Evolutionary conservation across 2,797 vertebrate genomes (phyloP), one percentile per base, ranked within the genome.

Genomic region (Mormyrops attenuatus): DNA sequence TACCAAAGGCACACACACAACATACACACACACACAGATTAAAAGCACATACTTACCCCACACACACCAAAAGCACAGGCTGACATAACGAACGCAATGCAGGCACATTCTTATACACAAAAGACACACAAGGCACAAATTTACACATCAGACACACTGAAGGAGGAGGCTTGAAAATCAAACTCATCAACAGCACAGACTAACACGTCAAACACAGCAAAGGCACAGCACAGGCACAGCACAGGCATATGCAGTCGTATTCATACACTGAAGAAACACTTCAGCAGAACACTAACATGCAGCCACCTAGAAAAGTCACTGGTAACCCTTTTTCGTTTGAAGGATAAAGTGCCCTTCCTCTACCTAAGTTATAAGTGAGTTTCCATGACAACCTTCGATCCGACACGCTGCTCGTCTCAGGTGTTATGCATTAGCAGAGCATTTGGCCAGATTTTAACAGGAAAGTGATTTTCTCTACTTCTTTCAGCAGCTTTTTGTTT

Each of bases 301-400:
- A 55, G 26, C 9, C n/a, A 13, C 34, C 52, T 22, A 50, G 17
- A 53, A 85, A 69, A 82, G 87, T 80, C 52, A 47, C 66, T 82
- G 47, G 34, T 88, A 88, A 88, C 87, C 66, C 7, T 17, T 80
- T 55, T 89, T 89, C 30, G 5, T 53, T 30, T 86, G 63, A 89
- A 66, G 66, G 30, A 38, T 50, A 49, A 34, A 52, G 30, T 30
- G 1, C 66, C 66, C 63, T 26, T 30, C 17, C 26, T 2, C 26
- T 38, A 26, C 50, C 26, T 77, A 90, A 88, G 77, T 88, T 41
- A 41, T 44, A 52, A 77, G 3, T 8, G 66, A 9, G 89, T 90
- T 90, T 90, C 89, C 86, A 90, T 90, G 47, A 55, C 85, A 88
- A 90, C 89, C 85, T 80, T 69, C 20, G 38, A n/a, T 77, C 86